Conservation (phyloP, 2,113 vertebrate genomes). For the Thymallus thymallus region DNA sequence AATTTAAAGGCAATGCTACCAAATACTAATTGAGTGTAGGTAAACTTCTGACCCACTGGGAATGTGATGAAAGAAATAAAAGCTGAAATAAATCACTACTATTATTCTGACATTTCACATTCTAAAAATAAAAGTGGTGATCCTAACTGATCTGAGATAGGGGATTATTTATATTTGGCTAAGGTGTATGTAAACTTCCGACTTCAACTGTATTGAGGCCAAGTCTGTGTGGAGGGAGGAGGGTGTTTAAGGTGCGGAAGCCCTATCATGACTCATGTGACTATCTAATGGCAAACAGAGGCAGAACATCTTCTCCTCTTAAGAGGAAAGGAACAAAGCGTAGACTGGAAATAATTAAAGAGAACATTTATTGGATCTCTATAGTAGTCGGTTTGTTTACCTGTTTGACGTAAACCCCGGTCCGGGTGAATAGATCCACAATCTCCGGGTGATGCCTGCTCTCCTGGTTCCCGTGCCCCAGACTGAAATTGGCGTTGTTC, state of each 20-base stretch:
- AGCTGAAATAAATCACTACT: too few species aligned
- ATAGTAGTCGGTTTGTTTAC: slow-evolving; percentile 63
- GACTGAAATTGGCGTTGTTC: slow-evolving; percentile 93
- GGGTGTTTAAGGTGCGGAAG: slow-evolving; percentile 30
- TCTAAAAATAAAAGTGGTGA: too few species aligned
- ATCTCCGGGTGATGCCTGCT: slow-evolving; percentile 91
- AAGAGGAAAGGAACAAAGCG: neutral
- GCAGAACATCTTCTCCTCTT: neutral
- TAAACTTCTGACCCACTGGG: too few species aligned
- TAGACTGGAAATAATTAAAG: neutral
- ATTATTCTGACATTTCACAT: too few species aligned
- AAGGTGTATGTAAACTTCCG: too few species aligned
- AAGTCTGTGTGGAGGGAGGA: slow-evolving; percentile 19
- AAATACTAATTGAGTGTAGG: too few species aligned
- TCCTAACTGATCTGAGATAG: too few species aligned
- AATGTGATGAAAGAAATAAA: too few species aligned
- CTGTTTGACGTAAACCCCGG: slow-evolving; percentile 91
- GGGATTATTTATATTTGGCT: too few species aligned
- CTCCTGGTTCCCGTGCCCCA: slow-evolving; percentile 94
- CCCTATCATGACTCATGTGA: neutral
- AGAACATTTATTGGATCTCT: neutral
- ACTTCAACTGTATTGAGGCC: too few species aligned
- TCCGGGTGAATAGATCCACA: slow-evolving; percentile 90
- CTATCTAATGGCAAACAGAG: slow-evolving; percentile 19
- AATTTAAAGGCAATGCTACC: too few species aligned